phyloP scores from a whole-genome alignment of 2,888 invertebrate genomes.

The Sclerodermus sp. region DNA sequence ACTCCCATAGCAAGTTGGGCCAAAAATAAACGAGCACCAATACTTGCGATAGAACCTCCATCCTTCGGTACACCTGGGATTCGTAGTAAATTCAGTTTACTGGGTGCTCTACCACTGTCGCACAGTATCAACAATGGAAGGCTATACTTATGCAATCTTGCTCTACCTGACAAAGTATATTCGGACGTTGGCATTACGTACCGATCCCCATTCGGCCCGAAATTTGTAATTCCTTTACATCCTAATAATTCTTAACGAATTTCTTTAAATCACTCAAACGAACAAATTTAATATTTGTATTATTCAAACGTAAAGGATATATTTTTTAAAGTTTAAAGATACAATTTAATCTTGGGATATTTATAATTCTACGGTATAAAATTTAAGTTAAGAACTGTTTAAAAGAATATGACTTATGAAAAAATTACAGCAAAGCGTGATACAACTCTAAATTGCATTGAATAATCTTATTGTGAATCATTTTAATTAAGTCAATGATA shows the following conservation, averaged over 20 bases:
- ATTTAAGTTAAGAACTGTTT: too few species aligned
- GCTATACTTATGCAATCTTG: slow-evolving; percentile 83
- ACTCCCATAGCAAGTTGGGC: slow-evolving; percentile 69
- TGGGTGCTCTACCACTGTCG: slow-evolving; percentile 71
- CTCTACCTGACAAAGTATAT: slow-evolving; percentile 78
- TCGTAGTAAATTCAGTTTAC: slow-evolving; percentile 68
- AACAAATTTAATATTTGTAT: background rate
- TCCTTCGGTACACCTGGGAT: slow-evolving; percentile 67
- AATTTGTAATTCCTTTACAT: slow-evolving; percentile 78
- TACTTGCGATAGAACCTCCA: slow-evolving; percentile 78
- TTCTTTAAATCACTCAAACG: slow-evolving; percentile 14
- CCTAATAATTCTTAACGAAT: slow-evolving; percentile 50
- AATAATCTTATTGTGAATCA: too few species aligned
- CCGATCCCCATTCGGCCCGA: slow-evolving; percentile 82
- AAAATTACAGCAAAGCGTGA: too few species aligned
- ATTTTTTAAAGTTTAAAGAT: background rate
- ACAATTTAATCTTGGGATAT: too few species aligned
- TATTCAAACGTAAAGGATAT: too few species aligned
- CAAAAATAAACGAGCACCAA: slow-evolving; percentile 70
- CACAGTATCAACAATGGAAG: slow-evolving; percentile 69
- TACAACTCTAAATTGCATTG: too few species aligned
- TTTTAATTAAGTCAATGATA: too few species aligned
- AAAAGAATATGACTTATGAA: too few species aligned
- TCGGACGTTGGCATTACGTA: slow-evolving; percentile 75
- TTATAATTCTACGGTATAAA: too few species aligned